Percentiles rank a stretch among this genome's conserved stretches.
phyloP scores from a whole-genome alignment of 1,140 invertebrate genomes.

The Dendrolimus punctatus region DNA sequence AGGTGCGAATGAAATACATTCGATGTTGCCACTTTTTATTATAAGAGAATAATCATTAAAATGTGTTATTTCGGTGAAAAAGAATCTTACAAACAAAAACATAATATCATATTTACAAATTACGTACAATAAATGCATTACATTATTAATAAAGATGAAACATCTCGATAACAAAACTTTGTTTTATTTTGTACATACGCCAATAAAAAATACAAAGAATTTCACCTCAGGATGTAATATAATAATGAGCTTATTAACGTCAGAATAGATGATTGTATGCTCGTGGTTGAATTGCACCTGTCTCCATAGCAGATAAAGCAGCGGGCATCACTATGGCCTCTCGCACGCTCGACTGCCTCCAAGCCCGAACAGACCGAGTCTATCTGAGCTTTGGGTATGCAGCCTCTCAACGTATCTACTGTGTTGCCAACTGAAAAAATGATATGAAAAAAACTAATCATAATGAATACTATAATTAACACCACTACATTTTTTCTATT shows the following conservation, averaged over 20 bases:
- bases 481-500: too few species aligned
- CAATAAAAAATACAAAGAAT: not conserved
- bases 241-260: slow-evolving; percentile 21
- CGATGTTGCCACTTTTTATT: too few species aligned
- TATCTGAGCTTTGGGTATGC: slow-evolving; percentile 44
- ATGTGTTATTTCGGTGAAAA: too few species aligned
- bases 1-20: too few species aligned
- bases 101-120: too few species aligned
- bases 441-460: slow-evolving; percentile 1
- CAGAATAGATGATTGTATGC: slow-evolving; percentile 10
- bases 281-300: slow-evolving; percentile 49
- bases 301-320: slow-evolving; percentile 57
- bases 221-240: slow-evolving; percentile 44
- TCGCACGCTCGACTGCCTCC: slow-evolving; percentile 46
- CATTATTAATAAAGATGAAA: too few species aligned
- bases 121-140: too few species aligned
- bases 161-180: too few species aligned
- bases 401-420: slow-evolving; percentile 59
- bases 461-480: too few species aligned
- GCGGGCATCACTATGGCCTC: slow-evolving; percentile 58
- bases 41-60: too few species aligned
- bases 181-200: too few species aligned
- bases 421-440: slow-evolving; percentile 62
- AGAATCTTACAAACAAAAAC: too few species aligned
- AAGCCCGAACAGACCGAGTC: slow-evolving; percentile 57